A percentile compares a stretch with the other conserved stretches of the same genome.
Conservation (phyloP, 2,113 vertebrate genomes). For the Garra rufa region DNA sequence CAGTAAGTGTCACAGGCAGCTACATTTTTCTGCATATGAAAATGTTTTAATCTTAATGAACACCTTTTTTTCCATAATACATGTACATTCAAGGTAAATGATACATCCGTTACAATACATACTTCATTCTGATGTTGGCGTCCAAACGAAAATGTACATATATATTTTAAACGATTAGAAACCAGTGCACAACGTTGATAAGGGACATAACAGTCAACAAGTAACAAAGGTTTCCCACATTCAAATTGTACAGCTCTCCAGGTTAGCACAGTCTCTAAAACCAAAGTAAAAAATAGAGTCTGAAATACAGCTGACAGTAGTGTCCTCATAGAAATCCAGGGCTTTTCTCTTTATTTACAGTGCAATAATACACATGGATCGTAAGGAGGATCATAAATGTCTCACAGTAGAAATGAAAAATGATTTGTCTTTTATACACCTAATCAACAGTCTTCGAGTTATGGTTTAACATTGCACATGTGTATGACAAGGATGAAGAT, state of each 20-base stretch:
- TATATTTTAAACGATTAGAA: constrained; percentile 65
- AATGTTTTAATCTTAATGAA: constrained; percentile 62
- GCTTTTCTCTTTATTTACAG: constrained; percentile 68
- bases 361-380: constrained; percentile 68
- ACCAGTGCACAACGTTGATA: constrained; percentile 79
- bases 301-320: constrained; percentile 69
- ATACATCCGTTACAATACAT: constrained; percentile 77
- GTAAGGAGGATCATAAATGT: constrained; percentile 62
- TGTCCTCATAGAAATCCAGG: constrained; percentile 72
- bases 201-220: constrained; percentile 78
- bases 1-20: too few relatives aligned
- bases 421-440: constrained; percentile 67
- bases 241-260: constrained; percentile 65
- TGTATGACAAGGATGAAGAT: constrained; percentile 68
- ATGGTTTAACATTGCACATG: constrained; percentile 72
- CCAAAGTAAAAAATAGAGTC: constrained; percentile 77
- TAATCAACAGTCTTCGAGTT: constrained; percentile 78
- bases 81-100: constrained; percentile 80
- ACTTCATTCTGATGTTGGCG: constrained; percentile 71
- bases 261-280: constrained; percentile 64
- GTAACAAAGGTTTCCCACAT: constrained; percentile 73
- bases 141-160: constrained; percentile 62
- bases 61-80: constrained; percentile 74
- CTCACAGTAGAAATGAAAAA: constrained; percentile 73
- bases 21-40: constrained; percentile 38